These are phyloP conservation scores for Myotis findleyi DNA, from an alignment of 2,797 vertebrate genomes.

Conservation along the genomic window DNA sequence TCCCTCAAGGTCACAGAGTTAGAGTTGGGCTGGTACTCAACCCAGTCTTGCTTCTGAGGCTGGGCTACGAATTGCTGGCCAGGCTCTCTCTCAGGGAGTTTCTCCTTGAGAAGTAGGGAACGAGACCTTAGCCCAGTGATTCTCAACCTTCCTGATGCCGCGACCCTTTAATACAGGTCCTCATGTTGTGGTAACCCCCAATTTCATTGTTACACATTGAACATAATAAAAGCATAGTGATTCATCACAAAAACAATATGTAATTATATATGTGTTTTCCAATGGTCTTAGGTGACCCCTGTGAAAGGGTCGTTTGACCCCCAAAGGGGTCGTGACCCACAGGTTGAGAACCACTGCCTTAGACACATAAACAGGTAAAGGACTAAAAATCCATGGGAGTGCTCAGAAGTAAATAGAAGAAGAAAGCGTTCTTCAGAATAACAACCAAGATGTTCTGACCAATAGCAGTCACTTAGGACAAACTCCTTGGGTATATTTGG, in stretches of 20 bases:
- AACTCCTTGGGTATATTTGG: background rate
- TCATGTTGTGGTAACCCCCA: too few species aligned
- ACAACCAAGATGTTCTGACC: background rate
- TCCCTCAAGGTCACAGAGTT: background rate
- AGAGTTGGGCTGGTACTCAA: background rate
- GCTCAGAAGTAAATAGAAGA: conserved; percentile 39
- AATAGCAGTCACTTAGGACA: background rate
- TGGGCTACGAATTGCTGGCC: background rate
- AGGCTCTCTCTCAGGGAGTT: background rate
- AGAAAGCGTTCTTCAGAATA: background rate
- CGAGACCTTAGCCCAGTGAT: background rate
- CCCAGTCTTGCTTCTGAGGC: background rate
- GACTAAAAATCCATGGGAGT: background rate
- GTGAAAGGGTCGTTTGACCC: too few species aligned
- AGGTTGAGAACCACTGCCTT: too few species aligned
- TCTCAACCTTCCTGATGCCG: too few species aligned
- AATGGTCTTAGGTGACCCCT: too few species aligned
- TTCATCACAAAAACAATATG: too few species aligned
- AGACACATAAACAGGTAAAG: conserved; percentile 14
- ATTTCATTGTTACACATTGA: too few species aligned
- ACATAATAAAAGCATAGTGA: too few species aligned
- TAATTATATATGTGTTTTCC: too few species aligned
- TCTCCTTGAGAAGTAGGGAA: background rate
- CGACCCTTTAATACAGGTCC: too few species aligned
- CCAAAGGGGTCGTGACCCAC: too few species aligned